phyloP scores from a whole-genome alignment of 2,888 invertebrate genomes.

The Aporophyla nigra region DNA sequence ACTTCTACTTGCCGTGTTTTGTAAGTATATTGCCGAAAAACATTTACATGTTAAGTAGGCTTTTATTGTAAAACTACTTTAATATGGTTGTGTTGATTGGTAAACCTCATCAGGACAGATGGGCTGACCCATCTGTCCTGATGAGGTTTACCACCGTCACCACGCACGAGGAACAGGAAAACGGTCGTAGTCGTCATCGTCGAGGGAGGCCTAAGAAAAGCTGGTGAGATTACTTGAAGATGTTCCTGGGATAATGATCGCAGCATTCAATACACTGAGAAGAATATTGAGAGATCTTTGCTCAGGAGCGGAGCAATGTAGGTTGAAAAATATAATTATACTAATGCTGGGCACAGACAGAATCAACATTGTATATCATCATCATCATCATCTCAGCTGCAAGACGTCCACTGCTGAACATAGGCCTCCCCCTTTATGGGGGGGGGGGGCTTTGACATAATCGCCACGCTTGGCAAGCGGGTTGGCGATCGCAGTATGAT shows the following conservation, averaged over 20 bases:
- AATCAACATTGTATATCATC: no score
- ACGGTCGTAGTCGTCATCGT: not conserved
- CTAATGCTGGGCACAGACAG: no score
- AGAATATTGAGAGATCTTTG: not conserved
- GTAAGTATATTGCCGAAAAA: conserved; percentile 35
- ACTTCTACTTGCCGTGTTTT: conserved; percentile 31
- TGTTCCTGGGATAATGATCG: not conserved
- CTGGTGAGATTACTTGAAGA: not conserved
- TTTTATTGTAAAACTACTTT: not conserved
- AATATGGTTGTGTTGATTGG: not conserved
- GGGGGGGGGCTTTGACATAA: no score
- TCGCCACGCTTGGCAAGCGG: no score
- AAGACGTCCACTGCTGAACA: no score
- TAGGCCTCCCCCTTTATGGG: no score
- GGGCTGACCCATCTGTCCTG: no score
- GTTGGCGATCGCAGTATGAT: no score
- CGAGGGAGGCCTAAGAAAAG: not conserved
- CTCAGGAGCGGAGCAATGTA: not conserved
- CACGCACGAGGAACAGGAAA: not conserved
- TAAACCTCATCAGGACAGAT: not conserved
- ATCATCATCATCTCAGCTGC: no score
- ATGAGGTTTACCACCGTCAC: not conserved
- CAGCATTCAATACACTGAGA: not conserved
- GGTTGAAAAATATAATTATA: not conserved
- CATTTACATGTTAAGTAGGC: conserved; percentile 38